Percentiles rank a stretch among this genome's conserved stretches.
Conservation (phyloP, 2,113 vertebrate genomes). For the Syrmaticus mikado region DNA sequence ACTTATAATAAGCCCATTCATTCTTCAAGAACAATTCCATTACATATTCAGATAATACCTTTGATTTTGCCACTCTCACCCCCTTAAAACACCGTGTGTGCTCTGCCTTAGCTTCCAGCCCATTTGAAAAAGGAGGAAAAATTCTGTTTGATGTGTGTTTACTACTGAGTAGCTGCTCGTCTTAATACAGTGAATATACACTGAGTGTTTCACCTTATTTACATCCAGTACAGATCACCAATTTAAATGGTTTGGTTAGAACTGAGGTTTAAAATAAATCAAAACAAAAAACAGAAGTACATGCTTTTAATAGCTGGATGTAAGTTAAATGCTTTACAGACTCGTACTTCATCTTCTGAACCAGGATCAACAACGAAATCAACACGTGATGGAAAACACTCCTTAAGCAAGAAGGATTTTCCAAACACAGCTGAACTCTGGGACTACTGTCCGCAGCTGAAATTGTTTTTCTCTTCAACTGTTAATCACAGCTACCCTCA, state of each 20-base stretch:
- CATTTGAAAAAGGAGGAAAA: neutral
- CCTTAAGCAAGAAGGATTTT: neutral
- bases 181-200: neutral
- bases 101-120: neutral
- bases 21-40: neutral
- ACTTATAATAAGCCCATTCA: neutral
- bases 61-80: neutral
- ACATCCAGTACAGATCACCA: neutral
- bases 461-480: neutral
- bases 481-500: neutral
- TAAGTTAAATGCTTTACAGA: neutral
- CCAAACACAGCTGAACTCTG: neutral
- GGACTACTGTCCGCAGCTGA: conserved; percentile 2
- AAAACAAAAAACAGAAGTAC: neutral
- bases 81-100: neutral
- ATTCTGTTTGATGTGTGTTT: neutral
- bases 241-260: neutral
- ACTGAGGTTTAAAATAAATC: neutral
- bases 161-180: neutral
- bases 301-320: neutral
- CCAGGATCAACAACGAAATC: neutral
- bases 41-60: neutral
- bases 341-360: neutral
- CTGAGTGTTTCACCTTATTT: neutral
- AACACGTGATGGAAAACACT: neutral